Evolutionary conservation across 2,797 vertebrate genomes (phyloP), one percentile per base, ranked within the genome.

Genomic region (Lycodopsis pacificus): DNA sequence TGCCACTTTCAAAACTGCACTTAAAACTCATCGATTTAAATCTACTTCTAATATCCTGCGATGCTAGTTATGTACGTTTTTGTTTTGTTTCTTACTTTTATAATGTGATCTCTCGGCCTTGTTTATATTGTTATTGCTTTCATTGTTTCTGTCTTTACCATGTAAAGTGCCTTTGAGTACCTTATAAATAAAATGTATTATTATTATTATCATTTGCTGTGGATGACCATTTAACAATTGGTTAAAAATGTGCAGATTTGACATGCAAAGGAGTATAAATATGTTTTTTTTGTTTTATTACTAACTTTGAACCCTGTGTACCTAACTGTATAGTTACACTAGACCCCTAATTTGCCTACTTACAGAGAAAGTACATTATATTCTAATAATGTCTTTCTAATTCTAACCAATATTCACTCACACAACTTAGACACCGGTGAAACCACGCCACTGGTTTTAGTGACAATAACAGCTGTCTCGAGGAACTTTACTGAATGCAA

Each of bases 371-470:
- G 17, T 10, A 19, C 3, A 59, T 65, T 34, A 7, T 10, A 22
- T 40, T 58, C 13, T 64, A n/a, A n/a, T n/a, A n/a, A n/a, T n/a
- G 46, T 54, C 65, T 13, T 68, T 15, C 4, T 9, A 14, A 15
- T 44, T 70, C 15, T 12, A 34, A 53, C 19, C 36, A 25, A 12
- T 49, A 61, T 56, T 12, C 34, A 65, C 44, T 49, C 65, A 80
- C 51, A 75, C 49, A 51, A 6, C 7, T 65, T 2, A 57, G 9
- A 77, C 36, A 73, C n/a, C 19, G 14, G 22, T 74, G 79, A 32
- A 72, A 77, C 44, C 71, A 79, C 57, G 73, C 53, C 57, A 69
- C 42, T 69, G 42, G 38, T 46, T 73, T 73, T 3, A 57, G 51
- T 5, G 27, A 44, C 66, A 61, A 20, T 30, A 71, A 71, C 10